These are phyloP conservation scores for Thymallus thymallus DNA, from an alignment of 2,113 vertebrate species.

Conservation along the genomic window DNA sequence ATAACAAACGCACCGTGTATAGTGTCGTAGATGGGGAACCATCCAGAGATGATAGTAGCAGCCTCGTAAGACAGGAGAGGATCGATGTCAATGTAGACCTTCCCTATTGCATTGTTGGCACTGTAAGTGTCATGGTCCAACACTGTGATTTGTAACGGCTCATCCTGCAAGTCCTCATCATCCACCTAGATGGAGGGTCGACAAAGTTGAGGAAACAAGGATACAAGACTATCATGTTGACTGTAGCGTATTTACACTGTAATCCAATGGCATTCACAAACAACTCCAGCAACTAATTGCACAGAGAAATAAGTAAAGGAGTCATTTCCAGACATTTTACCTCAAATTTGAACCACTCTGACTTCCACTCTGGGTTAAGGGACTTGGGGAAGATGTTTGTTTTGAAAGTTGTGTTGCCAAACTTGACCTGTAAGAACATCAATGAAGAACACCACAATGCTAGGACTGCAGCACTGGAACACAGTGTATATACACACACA, in stretches of 20 bases:
- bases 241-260: too few species aligned
- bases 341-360: conserved; percentile 99
- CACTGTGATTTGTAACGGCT: conserved; percentile 96
- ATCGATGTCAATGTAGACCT: conserved; percentile 98
- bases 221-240: too few species aligned
- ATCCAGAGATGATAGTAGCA: conserved; percentile 95
- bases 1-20: conserved; percentile 83
- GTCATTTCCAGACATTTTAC: conserved; percentile 67
- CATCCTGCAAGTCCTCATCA: conserved; percentile 96
- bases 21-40: conserved; percentile 99
- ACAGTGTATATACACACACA: too few species aligned
- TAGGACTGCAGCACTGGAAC: too few species aligned
- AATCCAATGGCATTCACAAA: not conserved
- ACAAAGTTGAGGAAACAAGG: not conserved
- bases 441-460: not conserved
- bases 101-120: conserved; percentile 97
- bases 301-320: conserved; percentile 6
- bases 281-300: not conserved
- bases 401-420: conserved; percentile 98
- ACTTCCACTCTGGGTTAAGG: conserved; percentile 98
- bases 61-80: conserved; percentile 92
- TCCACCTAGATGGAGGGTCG: conserved; percentile 82
- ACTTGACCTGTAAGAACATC: conserved; percentile 85
- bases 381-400: conserved; percentile 96
- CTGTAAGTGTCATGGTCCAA: conserved; percentile 98